Evolutionary conservation across 2,113 vertebrate species (phyloP).

Genomic region (Genyomyrus donnyi): DNA sequence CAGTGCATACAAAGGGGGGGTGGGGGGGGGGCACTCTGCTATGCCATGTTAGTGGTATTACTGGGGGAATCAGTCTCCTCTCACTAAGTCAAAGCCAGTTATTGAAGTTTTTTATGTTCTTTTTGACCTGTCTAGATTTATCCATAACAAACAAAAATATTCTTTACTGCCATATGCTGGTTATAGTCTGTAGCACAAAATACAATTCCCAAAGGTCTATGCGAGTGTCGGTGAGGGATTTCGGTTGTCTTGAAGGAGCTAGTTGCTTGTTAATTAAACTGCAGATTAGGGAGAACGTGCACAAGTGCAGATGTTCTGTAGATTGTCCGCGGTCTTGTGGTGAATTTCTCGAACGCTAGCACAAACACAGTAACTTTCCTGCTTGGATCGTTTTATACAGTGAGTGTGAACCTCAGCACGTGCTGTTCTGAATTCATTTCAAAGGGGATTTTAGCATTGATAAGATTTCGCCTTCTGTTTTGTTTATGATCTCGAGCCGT

Average conservation of each 20-base stretch:
- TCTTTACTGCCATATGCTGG: slow-evolving; percentile 30
- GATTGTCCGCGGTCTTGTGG: slow-evolving; percentile 24
- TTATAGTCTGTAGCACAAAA: slow-evolving; percentile 32
- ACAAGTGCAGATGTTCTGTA: slow-evolving; percentile 18
- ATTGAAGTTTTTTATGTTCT: background rate
- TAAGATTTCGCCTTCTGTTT: background rate
- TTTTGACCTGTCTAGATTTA: background rate
- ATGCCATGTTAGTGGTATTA: background rate
- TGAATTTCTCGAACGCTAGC: slow-evolving; percentile 33
- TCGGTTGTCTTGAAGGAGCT: slow-evolving; percentile 20
- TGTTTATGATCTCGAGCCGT: background rate
- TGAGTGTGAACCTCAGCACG: background rate
- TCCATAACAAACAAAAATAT: background rate
- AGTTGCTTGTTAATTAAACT: slow-evolving; percentile 28
- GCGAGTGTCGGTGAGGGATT: slow-evolving; percentile 10
- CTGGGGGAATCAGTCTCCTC: background rate
- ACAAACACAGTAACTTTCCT: slow-evolving; percentile 16
- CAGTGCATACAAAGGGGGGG: background rate
- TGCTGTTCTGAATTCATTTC: background rate
- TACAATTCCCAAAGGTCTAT: slow-evolving; percentile 30
- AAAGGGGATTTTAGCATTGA: background rate
- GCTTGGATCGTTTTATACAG: background rate
- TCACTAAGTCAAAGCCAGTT: background rate
- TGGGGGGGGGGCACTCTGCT: background rate
- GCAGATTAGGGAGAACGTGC: background rate